Evolutionary conservation across 1,140 invertebrate species (phyloP).

Genomic region (Cotesia typhae): DNA sequence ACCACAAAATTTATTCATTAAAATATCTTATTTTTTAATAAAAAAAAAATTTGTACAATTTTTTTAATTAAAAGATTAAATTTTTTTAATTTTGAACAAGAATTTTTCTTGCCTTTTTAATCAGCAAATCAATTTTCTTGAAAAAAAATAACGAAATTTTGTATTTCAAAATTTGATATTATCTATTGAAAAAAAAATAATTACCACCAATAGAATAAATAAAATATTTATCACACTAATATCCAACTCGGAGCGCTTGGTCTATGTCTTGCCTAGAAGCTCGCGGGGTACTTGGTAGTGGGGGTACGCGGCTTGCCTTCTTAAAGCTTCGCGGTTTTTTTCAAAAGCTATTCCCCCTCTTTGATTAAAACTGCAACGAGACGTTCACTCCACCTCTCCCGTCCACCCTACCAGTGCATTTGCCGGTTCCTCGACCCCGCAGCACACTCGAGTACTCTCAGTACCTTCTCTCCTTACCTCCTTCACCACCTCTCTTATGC

Average conservation of each 20-base stretch:
- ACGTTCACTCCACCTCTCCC: conserved; percentile 24
- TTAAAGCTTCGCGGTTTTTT: conserved; percentile 66
- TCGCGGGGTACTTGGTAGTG: conserved; percentile 42
- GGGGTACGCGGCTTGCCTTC: conserved; percentile 59
- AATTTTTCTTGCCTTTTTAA: too few relatives aligned
- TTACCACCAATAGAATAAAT: neutral
- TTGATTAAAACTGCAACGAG: neutral
- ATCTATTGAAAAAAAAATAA: too few relatives aligned
- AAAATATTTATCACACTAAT: neutral
- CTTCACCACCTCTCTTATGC: neutral
- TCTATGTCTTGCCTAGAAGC: conserved; percentile 33
- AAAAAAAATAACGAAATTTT: too few relatives aligned
- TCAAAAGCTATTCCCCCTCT: conserved; percentile 59
- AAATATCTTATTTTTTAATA: too few relatives aligned
- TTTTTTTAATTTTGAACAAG: too few relatives aligned
- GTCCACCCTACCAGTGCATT: conserved; percentile 27
- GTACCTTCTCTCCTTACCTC: neutral
- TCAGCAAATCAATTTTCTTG: too few relatives aligned
- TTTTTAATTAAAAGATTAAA: too few relatives aligned
- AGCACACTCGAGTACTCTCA: neutral
- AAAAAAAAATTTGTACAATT: too few relatives aligned
- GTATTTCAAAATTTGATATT: too few relatives aligned
- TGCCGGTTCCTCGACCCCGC: conserved; percentile 41
- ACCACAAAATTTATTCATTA: too few relatives aligned
- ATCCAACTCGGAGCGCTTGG: conserved; percentile 13